These are phyloP conservation scores for Fopius arisanus DNA, from an alignment of 1,140 invertebrate species.

Conservation along the genomic window DNA sequence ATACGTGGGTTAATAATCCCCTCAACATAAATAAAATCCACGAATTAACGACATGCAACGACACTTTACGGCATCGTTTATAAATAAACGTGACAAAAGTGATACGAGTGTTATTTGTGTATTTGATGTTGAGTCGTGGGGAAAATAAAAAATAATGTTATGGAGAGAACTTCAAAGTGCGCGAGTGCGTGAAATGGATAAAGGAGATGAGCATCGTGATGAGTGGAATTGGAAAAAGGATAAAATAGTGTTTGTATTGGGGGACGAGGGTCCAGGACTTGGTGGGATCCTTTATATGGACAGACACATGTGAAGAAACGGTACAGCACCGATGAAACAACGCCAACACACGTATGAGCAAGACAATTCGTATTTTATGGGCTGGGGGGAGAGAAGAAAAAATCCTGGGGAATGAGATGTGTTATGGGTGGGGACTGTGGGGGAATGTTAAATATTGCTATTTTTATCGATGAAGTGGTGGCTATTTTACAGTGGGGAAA, in stretches of 20 bases:
- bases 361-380: slow-evolving; percentile 11
- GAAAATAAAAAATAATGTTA: neutral
- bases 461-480: neutral
- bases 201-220: neutral
- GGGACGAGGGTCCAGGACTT: neutral
- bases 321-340: neutral
- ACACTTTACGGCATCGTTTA: neutral
- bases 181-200: neutral
- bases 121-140: neutral
- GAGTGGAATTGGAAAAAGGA: neutral
- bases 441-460: neutral
- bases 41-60: neutral
- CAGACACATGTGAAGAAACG: neutral
- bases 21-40: neutral
- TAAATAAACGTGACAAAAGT: neutral
- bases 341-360: slow-evolving; percentile 11
- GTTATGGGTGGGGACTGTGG: neutral
- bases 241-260: neutral
- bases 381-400: neutral
- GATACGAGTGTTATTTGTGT: neutral
- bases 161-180: neutral
- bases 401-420: neutral
- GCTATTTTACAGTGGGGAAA: neutral
- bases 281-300: slow-evolving; percentile 10
- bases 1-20: neutral